Conservation (phyloP, 1,140 invertebrate genomes). For the Magallana gigas region DNA sequence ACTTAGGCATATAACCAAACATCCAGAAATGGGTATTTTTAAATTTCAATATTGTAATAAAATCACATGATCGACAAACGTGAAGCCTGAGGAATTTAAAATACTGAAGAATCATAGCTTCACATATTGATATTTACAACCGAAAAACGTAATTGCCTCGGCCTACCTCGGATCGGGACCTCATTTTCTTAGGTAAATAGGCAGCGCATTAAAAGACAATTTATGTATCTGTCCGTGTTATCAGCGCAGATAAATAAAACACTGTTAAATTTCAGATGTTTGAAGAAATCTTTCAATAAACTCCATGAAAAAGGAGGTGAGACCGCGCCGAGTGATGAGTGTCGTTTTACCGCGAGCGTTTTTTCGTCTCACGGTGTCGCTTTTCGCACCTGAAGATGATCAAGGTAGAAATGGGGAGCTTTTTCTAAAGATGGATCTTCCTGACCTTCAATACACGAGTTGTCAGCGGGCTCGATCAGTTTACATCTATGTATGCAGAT, state of each 20-base stretch:
- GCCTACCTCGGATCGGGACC: background rate
- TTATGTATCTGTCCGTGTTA: slow-evolving; percentile 21
- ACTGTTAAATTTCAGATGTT: slow-evolving; percentile 27
- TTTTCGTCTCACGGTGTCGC: background rate
- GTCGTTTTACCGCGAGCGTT: background rate
- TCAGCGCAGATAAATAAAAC: slow-evolving; percentile 12
- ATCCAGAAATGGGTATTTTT: too few species aligned
- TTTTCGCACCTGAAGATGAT: background rate
- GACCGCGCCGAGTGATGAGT: background rate
- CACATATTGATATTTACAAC: too few species aligned
- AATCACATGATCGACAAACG: too few species aligned
- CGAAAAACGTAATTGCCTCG: background rate
- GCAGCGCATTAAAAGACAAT: slow-evolving; percentile 19
- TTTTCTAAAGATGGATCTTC: background rate
- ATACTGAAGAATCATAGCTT: too few species aligned
- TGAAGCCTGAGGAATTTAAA: too few species aligned
- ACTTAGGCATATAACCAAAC: too few species aligned
- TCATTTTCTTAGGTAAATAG: slow-evolving; percentile 1
- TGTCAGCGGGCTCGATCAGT: too few species aligned
- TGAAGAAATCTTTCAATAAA: slow-evolving; percentile 34
- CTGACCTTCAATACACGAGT: too few species aligned
- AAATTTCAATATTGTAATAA: too few species aligned
- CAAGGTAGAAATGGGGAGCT: background rate
- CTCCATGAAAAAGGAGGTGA: background rate
- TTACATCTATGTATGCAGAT: too few species aligned